Base-by-base conservation (phyloP, 2,113 vertebrate species). In the Passer montanus region DNA sequence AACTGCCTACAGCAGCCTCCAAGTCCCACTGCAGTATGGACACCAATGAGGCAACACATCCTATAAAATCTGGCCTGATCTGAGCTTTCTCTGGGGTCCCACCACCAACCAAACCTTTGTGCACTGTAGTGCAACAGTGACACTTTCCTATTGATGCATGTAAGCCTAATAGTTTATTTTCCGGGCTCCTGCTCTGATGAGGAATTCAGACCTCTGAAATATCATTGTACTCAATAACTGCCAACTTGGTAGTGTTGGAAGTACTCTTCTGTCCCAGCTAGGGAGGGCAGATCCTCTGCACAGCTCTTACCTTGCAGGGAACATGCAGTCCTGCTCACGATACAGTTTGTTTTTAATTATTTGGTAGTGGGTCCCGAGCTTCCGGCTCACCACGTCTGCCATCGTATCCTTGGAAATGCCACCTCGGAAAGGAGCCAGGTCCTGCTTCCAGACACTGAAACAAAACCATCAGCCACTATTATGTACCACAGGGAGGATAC, bases 331-430 rank as follows among this genome's bases (percentile, higher is more conserved):
- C 59, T 97, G 97, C 95, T 99, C 99, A 70, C 99, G 98, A 97
- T 99, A 99, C 72, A 99, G 67, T 89, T 98, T 99, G 73, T 98
- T 98, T 50, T 97, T 98, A 81, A 99, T 98, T 84, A 99, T 97
- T 97, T 99, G 99, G 97, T 99, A 99, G 95, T 99, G 99, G 4
- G 99, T 99, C 33, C 99, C 99, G 0, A 99, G 97, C 53, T 98
- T 99, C 67, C 98, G 98, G 39, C 97, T 98, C 55, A 99, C 91
- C 3, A 98, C 98, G 5, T 98, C 97, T 4, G 95, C 96, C 97
- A 99, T 98, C 7, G 98, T 80, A 28, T 98, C 98, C 90, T 98
- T 98, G 39, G 99, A 98, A 96, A 99, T 98, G 6, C 98, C 98
- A 13, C 94, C 97, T 91, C 24, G 97, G 89, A 99, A 99, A 37